phyloP scores from a whole-genome alignment of 1,140 invertebrate species.

The Bombus difficillimus region DNA sequence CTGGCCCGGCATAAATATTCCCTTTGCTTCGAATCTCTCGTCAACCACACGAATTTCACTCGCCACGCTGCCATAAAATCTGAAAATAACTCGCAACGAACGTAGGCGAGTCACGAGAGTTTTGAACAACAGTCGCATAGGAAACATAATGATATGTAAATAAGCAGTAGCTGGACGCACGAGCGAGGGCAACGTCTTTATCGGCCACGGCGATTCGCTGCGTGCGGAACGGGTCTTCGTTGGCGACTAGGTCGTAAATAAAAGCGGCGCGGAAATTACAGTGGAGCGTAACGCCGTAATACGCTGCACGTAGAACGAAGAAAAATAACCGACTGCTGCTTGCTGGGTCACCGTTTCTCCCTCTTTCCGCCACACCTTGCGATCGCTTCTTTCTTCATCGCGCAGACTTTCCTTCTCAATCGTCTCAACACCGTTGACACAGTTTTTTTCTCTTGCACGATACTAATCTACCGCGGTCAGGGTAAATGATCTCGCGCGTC shows the following conservation, averaged over 20 bases:
- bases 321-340: slow-evolving; percentile 45
- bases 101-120: neutral
- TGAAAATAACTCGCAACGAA: neutral
- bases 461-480: neutral
- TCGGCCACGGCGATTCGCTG: slow-evolving; percentile 22
- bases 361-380: neutral
- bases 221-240: slow-evolving; percentile 31
- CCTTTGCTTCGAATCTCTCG: neutral
- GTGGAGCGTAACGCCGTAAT: slow-evolving; percentile 50
- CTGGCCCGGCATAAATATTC: too few relatives aligned
- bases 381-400: neutral
- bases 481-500: neutral
- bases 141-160: slow-evolving; percentile 49
- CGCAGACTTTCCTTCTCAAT: neutral
- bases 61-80: neutral
- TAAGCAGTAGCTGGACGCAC: slow-evolving; percentile 45
- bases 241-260: slow-evolving; percentile 53
- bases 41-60: neutral
- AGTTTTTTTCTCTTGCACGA: too few relatives aligned
- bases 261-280: slow-evolving; percentile 59
- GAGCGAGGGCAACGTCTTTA: slow-evolving; percentile 54
- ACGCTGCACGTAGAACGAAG: slow-evolving; percentile 31
- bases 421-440: neutral
- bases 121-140: neutral
- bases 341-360: neutral